Evolutionary conservation across 2,113 vertebrate genomes (phyloP), one percentile per base, ranked within the genome.

Genomic region (Hippolais icterina): DNA sequence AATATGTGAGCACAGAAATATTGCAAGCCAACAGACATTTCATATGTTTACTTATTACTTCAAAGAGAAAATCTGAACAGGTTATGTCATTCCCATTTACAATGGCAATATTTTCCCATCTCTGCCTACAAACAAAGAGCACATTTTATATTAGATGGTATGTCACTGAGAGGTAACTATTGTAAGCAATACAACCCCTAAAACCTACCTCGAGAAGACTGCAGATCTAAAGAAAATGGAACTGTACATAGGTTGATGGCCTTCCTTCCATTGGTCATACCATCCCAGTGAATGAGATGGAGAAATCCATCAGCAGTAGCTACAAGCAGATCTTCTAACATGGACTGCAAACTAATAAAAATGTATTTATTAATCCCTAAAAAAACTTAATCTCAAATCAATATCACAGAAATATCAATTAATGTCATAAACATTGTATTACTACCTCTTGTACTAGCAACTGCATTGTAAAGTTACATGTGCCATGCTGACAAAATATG

Each of bases 201-300:
- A 86, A 47, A 96, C 59, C 94, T 95, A 99, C 99, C 99, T 98
- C 99, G 97, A 70, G 99, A 99, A 83, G 99, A 99, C 95, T 99
- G 99, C 28, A 99, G 98, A 90, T 99, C 99, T 77, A 99, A 98
- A 33, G 99, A 99, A 98, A 99, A 99, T 10, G 99, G 99, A 94
- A 99, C 98, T 39, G 99, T 99, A 71, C 98, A 98, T 23, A 99
- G 98, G 96, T 99, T 99, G 95, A 99, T 99, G 75, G 99, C 98
- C 96, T 99, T 99, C 85, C 98, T 99, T 83, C 99, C 99, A 79
- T 99, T 99, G 92, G 97, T 98, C 97, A 99, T 98, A 15, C 99
- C 99, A 83, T 99, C 99, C 99, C 99, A 99, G 95, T 99, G 99
- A 97, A 99, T 98, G 63, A 99, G 98, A 90, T 99, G 99, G 72